Conservation (phyloP, 1,140 invertebrate species). For the Cydia pomonella region DNA sequence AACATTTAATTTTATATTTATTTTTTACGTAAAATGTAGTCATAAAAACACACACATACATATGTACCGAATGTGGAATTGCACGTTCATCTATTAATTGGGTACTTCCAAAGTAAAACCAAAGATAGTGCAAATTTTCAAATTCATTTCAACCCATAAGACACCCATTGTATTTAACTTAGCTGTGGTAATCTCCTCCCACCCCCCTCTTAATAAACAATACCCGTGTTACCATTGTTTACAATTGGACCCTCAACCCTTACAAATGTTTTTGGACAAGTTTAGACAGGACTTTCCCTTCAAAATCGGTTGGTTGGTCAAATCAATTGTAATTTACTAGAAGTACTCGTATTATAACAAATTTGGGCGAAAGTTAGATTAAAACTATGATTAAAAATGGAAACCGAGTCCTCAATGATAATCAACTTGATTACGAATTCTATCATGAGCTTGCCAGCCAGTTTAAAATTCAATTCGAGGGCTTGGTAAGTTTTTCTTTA, state of each 20-base stretch:
- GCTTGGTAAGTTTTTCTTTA: too few species aligned
- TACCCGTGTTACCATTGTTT: neutral
- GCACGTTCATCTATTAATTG: too few species aligned
- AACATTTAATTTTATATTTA: too few species aligned
- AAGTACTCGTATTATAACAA: too few species aligned
- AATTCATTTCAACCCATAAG: neutral
- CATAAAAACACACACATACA: too few species aligned
- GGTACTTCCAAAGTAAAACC: too few species aligned
- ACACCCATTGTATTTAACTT: neutral
- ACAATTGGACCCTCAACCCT: neutral
- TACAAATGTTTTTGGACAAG: conserved; percentile 1
- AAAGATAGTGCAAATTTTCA: neutral
- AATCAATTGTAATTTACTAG: neutral
- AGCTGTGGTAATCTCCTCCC: neutral
- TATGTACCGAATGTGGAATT: too few species aligned
- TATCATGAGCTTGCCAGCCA: too few species aligned
- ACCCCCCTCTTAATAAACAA: neutral
- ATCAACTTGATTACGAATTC: too few species aligned
- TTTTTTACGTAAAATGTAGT: too few species aligned
- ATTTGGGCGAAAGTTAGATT: neutral
- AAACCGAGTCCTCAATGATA: neutral
- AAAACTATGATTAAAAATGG: neutral
- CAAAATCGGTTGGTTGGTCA: neutral
- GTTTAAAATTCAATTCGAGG: too few species aligned
- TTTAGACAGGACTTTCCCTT: neutral